These are phyloP conservation scores for Macrosiphum euphorbiae DNA, from an alignment of 2,888 invertebrate species.

Conservation along the genomic window DNA sequence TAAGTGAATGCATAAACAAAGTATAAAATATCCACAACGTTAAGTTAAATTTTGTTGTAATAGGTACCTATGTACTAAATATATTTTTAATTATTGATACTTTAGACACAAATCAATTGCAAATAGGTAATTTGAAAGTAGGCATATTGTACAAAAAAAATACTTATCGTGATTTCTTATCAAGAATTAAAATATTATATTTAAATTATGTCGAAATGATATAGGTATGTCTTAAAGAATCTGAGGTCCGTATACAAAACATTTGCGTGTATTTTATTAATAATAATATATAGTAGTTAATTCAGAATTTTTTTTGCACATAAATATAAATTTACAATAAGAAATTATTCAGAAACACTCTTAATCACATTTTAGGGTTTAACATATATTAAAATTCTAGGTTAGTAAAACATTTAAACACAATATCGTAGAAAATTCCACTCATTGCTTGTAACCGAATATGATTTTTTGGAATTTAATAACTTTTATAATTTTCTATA, in stretches of 20 bases:
- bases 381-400: not conserved
- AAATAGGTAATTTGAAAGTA: not conserved
- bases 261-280: not conserved
- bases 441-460: not conserved
- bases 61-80: not conserved
- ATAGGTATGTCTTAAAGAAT: not conserved
- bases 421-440: not conserved
- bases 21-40: not conserved
- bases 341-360: not conserved
- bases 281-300: not conserved
- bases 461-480: constrained; percentile 32
- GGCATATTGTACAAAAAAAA: not conserved
- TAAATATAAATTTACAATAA: not conserved
- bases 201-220: too few species aligned
- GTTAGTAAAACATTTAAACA: not conserved
- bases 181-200: too few species aligned
- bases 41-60: too few species aligned
- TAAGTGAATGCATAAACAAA: not conserved
- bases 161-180: too few species aligned
- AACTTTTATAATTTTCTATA: not conserved
- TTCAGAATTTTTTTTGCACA: not conserved
- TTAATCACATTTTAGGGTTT: constrained; percentile 29
- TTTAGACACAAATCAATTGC: not conserved
- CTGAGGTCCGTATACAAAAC: not conserved
- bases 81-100: not conserved